These are phyloP conservation scores for Clepsis dumicolana DNA, from an alignment of 2,888 invertebrate genomes.

Conservation along the genomic window DNA sequence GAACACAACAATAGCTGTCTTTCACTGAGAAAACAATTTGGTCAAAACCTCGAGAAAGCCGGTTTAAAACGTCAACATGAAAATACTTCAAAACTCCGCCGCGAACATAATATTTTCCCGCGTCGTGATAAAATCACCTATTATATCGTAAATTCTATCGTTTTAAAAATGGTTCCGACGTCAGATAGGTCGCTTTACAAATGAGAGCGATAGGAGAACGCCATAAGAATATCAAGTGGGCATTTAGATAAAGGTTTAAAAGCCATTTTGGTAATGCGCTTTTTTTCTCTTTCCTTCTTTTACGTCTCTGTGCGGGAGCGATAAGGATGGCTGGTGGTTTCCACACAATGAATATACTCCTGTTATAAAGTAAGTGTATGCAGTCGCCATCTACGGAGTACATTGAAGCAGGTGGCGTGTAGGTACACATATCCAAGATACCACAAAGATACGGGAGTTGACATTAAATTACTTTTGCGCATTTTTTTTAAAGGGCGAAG, in stretches of 20 bases:
- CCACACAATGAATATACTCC: neutral
- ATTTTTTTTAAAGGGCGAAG: no score
- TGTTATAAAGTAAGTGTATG: neutral
- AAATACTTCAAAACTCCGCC: neutral
- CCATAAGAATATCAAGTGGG: slow-evolving; percentile 37
- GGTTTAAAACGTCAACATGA: neutral
- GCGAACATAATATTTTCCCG: neutral
- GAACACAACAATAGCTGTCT: no score
- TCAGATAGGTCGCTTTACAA: slow-evolving; percentile 34
- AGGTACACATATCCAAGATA: neutral
- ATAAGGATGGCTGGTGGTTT: neutral
- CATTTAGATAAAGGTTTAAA: slow-evolving; percentile 38
- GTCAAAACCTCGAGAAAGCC: neutral
- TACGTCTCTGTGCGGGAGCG: neutral
- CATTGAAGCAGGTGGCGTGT: neutral
- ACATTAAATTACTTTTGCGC: no score
- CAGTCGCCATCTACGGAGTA: neutral
- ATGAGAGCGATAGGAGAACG: slow-evolving; percentile 31
- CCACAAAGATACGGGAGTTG: neutral
- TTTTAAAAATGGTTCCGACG: slow-evolving; percentile 37
- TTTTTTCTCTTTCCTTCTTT: slow-evolving; percentile 4
- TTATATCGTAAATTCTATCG: slow-evolving; percentile 25
- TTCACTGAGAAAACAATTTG: no score
- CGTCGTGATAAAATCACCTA: slow-evolving; percentile 2
- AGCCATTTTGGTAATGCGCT: slow-evolving; percentile 25